phyloP scores from a whole-genome alignment of 2,888 invertebrate genomes.

The Stomorhina lunata region DNA sequence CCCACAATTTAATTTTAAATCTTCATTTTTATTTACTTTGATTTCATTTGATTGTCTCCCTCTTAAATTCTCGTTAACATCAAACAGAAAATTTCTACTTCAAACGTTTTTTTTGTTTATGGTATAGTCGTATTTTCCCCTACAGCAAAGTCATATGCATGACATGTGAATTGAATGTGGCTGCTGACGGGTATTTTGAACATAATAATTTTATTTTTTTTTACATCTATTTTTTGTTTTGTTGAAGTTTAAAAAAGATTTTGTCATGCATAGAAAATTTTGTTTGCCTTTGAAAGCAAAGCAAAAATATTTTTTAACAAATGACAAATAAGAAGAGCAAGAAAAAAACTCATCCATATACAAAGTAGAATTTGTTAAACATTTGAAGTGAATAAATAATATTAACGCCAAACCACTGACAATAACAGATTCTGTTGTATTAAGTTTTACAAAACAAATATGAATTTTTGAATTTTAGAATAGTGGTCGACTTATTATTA shows the following conservation, averaged over 20 bases:
- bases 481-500: neutral
- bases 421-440: slow-evolving; percentile 15
- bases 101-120: neutral
- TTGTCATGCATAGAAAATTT: slow-evolving; percentile 40
- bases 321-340: neutral
- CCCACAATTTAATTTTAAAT: neutral
- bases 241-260: slow-evolving; percentile 14
- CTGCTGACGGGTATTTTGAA: neutral
- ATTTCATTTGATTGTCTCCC: neutral
- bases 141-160: neutral
- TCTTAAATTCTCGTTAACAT: slow-evolving; percentile 3
- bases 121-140: no score
- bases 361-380: neutral
- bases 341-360: no score
- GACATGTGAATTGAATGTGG: no score
- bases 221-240: neutral
- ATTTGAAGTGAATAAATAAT: slow-evolving; percentile 37
- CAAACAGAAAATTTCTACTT: slow-evolving; percentile 28
- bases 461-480: neutral
- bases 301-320: neutral
- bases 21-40: neutral
- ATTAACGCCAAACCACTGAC: slow-evolving; percentile 5
- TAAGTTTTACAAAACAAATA: neutral
- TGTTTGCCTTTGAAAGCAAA: slow-evolving; percentile 9
- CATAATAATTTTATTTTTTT: neutral